Percentiles rank a stretch among this genome's conserved stretches.
phyloP scores from a whole-genome alignment of 2,113 vertebrate genomes.

The Antigone vipio region DNA sequence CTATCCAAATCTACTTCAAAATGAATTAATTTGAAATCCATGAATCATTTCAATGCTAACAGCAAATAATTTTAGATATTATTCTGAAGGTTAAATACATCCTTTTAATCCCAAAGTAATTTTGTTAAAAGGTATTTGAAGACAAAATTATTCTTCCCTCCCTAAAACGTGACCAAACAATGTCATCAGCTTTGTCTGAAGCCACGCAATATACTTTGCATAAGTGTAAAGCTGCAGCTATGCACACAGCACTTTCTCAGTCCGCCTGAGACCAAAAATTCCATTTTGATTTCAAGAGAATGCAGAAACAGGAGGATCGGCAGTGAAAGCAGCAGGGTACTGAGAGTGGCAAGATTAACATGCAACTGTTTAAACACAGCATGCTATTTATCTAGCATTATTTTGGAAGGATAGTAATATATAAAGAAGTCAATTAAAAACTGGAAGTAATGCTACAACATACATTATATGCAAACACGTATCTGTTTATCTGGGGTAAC shows the following conservation, averaged over 20 bases:
- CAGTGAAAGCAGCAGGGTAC: background rate
- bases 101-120: background rate
- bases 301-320: background rate
- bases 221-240: background rate
- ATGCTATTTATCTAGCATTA: background rate
- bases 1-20: background rate
- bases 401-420: background rate
- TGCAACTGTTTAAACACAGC: background rate
- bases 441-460: background rate
- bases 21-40: background rate
- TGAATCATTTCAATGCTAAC: background rate
- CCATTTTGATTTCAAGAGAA: background rate
- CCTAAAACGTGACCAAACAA: background rate
- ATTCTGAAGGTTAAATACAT: background rate
- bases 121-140: slow-evolving; percentile 1
- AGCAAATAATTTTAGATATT: background rate
- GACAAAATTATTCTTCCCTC: background rate
- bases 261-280: background rate
- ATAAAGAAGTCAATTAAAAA: background rate
- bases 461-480: background rate
- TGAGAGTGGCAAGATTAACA: background rate
- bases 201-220: rapidly evolving
- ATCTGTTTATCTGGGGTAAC: background rate
- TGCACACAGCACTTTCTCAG: background rate
- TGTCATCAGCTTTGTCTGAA: background rate